Evolutionary conservation across 2,888 invertebrate species (phyloP).

Genomic region (Nesidiocoris tenuis): DNA sequence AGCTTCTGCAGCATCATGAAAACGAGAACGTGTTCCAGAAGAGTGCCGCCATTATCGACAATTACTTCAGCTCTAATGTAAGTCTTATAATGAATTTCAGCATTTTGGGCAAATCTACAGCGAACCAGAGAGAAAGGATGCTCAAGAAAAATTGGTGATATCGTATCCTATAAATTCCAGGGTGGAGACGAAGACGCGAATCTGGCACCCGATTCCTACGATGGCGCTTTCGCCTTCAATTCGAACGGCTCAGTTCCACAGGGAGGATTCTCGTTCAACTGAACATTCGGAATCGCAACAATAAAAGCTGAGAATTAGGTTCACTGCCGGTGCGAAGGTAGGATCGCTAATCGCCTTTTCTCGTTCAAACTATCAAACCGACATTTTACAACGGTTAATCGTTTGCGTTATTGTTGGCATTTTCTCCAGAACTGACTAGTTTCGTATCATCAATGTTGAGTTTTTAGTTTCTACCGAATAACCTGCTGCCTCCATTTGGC

Average conservation of each 20-base stretch:
- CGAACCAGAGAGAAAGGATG: too few species aligned
- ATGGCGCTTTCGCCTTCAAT: slow-evolving; percentile 48
- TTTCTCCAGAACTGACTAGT: too few species aligned
- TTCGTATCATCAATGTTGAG: too few species aligned
- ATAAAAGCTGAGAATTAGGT: neutral
- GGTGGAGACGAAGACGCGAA: slow-evolving; percentile 45
- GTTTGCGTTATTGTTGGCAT: too few species aligned
- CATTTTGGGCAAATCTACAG: too few species aligned
- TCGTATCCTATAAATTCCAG: too few species aligned
- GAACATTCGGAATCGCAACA: slow-evolving; percentile 19
- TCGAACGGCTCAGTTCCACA: slow-evolving; percentile 46
- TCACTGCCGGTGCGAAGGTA: neutral
- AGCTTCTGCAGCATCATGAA: slow-evolving; percentile 83
- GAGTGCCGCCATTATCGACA: slow-evolving; percentile 72
- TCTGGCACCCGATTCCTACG: slow-evolving; percentile 44
- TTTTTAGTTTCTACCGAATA: too few species aligned
- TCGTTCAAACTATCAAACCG: too few species aligned
- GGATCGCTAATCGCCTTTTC: too few species aligned
- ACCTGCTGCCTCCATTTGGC: too few species aligned
- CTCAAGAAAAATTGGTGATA: too few species aligned
- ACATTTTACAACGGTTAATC: too few species aligned
- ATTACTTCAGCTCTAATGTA: slow-evolving; percentile 64
- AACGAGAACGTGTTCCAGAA: slow-evolving; percentile 87
- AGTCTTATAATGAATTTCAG: neutral
- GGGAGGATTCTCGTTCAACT: slow-evolving; percentile 49